Percentiles rank a stretch among this genome's conserved stretches.
These are phyloP conservation scores for Parasteatoda lunata DNA, from an alignment of 2,888 invertebrate species.

Conservation along the genomic window DNA sequence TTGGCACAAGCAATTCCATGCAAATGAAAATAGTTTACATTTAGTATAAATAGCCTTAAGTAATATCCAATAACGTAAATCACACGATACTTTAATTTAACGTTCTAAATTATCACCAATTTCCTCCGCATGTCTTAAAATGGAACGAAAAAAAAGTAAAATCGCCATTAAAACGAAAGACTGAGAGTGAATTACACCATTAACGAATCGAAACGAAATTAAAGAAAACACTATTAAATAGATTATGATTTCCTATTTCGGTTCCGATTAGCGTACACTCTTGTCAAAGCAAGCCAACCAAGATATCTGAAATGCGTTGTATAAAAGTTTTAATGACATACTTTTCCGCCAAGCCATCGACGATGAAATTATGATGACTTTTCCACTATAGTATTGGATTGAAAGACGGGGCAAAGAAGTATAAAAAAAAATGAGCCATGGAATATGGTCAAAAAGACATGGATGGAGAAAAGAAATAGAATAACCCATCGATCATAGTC, in stretches of 20 bases:
- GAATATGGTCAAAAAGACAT: neutral
- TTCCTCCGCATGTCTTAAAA: neutral
- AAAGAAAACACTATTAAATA: slow-evolving; percentile 5
- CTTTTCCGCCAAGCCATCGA: neutral
- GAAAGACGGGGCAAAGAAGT: slow-evolving; percentile 3
- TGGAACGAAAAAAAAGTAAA: neutral
- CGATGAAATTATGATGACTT: slow-evolving; percentile 34
- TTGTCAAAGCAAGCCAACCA: slow-evolving; percentile 15
- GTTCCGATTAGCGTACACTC: neutral
- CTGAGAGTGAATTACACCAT: neutral
- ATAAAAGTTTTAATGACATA: slow-evolving; percentile 31
- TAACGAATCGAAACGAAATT: neutral
- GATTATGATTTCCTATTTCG: slow-evolving; percentile 3
- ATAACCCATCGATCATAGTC: slow-evolving; percentile 50
- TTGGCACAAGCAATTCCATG: too few species aligned
- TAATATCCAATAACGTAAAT: slow-evolving; percentile 2
- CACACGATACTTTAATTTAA: neutral
- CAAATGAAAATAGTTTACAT: too few species aligned
- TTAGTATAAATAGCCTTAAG: neutral
- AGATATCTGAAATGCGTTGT: slow-evolving; percentile 19
- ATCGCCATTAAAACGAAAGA: neutral
- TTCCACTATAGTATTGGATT: neutral
- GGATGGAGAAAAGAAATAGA: slow-evolving; percentile 7
- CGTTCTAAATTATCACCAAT: neutral
- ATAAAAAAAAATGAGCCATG: neutral